Evolutionary conservation across 2,113 vertebrate genomes (phyloP), one percentile per base, ranked within the genome.

Genomic region (Rhynchomys soricoides): DNA sequence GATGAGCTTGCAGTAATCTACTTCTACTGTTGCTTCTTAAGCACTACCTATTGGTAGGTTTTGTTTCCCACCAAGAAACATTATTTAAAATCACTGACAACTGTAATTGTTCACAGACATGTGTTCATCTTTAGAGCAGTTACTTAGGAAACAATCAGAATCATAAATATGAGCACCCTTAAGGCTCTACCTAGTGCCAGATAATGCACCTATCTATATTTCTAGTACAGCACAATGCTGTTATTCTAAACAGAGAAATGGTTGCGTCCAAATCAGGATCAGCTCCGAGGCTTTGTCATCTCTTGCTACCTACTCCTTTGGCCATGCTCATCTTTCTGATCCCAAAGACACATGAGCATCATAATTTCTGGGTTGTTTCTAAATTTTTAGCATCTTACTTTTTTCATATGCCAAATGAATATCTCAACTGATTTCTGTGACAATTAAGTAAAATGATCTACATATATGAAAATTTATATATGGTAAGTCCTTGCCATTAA

Each of bases 71-170:
- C 52, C 66, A 68, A 66, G 40, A 86, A 62, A 8, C 40, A 68
- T 94, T 96, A 43, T 91, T 64, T 81, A 92, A 93, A 95, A 85
- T 81, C 66, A 86, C 45, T 73, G 40, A 93, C 77, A 64, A 81
- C 24, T 93, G 10, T 50, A 85, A 92, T 73, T 94, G 31, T 91
- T 91, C 40, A 91, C 71, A 74, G 70, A 77, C 15, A 83, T 75
- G 59, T 94, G 77, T 78, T 21, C 71, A 85, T 85, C 50, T 68
- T 92, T 70, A 68, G 34, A 91, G 55, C 78, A 70, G 68, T 92
- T 95, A 86, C 68, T 86, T 91, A 92, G 24, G 26, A 78, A 45
- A 92, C 37, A 93, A 43, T 78, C 88, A 92, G 62, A 90, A 55
- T 94, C 55, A 55, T 71, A 75, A 13, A 31, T 55, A 26, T 26